Conservation (phyloP, 2,113 vertebrate genomes). For the Elaphurus davidianus region DNA sequence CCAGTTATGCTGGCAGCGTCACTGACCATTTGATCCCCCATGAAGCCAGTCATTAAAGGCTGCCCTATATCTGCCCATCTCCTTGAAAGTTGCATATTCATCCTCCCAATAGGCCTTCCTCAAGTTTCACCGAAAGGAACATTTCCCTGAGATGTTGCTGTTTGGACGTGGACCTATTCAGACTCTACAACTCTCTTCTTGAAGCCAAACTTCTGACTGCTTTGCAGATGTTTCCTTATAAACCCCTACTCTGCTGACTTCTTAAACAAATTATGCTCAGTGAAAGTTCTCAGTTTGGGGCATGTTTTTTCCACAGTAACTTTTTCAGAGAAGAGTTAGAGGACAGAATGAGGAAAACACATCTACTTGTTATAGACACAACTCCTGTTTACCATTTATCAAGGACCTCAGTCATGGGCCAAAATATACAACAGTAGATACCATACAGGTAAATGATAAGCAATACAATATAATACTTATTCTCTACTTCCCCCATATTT, state of each 20-base stretch:
- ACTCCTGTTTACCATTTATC: background rate
- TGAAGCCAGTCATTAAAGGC: background rate
- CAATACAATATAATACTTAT: background rate
- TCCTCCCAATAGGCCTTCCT: background rate
- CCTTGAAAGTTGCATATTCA: background rate
- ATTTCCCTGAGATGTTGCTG: background rate
- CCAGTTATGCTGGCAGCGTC: too few relatives aligned
- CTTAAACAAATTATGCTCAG: background rate
- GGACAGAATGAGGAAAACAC: background rate
- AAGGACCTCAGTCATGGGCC: background rate
- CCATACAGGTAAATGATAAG: background rate
- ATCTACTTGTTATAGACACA: background rate
- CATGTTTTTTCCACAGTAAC: background rate
- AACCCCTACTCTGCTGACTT: background rate
- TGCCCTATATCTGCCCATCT: background rate
- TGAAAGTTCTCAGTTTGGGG: background rate
- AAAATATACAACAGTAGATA: background rate
- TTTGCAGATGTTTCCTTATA: background rate
- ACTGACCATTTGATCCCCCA: background rate
- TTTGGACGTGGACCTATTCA: background rate
- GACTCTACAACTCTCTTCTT: background rate
- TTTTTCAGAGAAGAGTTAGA: background rate
- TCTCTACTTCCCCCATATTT: background rate
- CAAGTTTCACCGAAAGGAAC: background rate
- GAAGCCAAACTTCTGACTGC: background rate